Conservation (phyloP, 2,797 vertebrate genomes). For the Clamator glandarius region DNA sequence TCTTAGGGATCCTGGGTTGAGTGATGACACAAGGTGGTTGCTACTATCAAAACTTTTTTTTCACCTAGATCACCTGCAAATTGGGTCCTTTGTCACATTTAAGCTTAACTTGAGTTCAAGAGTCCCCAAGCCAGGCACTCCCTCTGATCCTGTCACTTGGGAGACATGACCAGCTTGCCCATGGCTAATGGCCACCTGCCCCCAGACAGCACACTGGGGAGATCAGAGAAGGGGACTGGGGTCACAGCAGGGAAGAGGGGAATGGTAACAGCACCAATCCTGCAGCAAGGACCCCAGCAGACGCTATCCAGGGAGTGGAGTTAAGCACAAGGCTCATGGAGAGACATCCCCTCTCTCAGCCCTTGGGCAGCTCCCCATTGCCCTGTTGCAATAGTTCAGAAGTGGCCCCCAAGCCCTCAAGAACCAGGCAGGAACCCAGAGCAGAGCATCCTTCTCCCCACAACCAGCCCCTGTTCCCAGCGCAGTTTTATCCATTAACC, state of each 20-base stretch:
- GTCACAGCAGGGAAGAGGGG: neutral
- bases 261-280: neutral
- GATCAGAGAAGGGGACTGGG: fast-evolving
- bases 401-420: neutral
- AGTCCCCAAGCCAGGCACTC: too few species aligned
- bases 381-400: neutral
- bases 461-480: neutral
- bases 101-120: too few species aligned
- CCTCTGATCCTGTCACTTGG: too few species aligned
- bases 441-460: neutral
- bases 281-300: neutral
- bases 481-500: fast-evolving
- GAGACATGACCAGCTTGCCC: neutral
- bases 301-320: fast-evolving
- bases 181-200: neutral
- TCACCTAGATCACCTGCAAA: too few species aligned
- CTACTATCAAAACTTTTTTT: too few species aligned
- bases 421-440: neutral
- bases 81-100: too few species aligned
- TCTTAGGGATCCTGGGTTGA: too few species aligned
- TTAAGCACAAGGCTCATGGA: too few species aligned
- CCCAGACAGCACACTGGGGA: fast-evolving
- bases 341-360: too few species aligned
- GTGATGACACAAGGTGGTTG: too few species aligned
- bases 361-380: too few species aligned